Base-by-base conservation (phyloP, 2,888 invertebrate species). In the Harpalus rufipes region DNA sequence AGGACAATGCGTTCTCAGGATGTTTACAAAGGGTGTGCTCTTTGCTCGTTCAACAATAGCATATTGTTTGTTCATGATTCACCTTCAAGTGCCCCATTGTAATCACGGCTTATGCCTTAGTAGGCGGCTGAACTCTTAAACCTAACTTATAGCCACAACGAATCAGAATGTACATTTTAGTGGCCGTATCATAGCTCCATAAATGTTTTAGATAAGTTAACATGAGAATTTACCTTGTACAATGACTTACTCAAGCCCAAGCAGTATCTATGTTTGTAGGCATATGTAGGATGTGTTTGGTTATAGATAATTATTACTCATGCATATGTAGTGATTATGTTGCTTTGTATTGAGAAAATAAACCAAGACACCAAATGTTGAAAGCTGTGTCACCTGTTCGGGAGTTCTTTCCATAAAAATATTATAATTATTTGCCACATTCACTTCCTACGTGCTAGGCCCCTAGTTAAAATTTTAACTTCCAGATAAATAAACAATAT, bases 61-160 rank as follows among this genome's bases (percentile, higher is more conserved):
- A 44, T 81, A 81, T 81, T 81, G 81, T 81, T 61, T 44, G 44
- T 81, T 65, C 65, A 61, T 81, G 81, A 81, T 81, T 81, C 81
- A 63, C 81, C 81, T 81, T 81, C 59, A 63, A 63, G 63, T 81
- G 81, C 63, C 8, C 81, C 44, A 81, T 81, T 81, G 81, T 81
- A 41, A 81, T 44, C 63, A 18, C 25, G 58, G 78, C 58, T 78
- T 78, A 74, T 8, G 44, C 8, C 72, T 8, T 74, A 16, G 78
- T 78, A 78, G 78, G 78, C 78, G 78, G 16, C 41, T 74, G 44
- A 74, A 74, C 44, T 74, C 72, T 74, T 44, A n/a, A 74, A 18
- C 12, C 44, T 68, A 32, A 68, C 68, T 68, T 68, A 63, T 14
- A 68, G 12, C 32, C 68, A 68, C 41, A 12, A 14, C n/a, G 39